These are phyloP conservation scores for Kryptolebias marmoratus DNA, from an alignment of 2,113 vertebrate genomes.

Conservation along the genomic window DNA sequence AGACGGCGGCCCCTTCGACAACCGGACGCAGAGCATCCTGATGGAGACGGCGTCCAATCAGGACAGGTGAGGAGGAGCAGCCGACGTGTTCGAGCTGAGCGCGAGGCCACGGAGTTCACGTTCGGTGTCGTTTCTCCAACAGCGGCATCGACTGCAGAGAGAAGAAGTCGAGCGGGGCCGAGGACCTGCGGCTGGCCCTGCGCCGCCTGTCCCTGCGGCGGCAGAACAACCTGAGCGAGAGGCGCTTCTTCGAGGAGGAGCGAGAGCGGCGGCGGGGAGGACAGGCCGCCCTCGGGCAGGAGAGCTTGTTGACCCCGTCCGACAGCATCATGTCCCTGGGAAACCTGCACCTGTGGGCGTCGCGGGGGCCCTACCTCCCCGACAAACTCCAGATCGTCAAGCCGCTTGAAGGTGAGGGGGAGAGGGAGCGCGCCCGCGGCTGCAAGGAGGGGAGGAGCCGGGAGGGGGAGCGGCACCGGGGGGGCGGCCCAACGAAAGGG, in stretches of 20 bases:
- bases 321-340: constrained; percentile 98
- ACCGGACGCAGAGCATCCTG: constrained; percentile 91
- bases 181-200: constrained; percentile 92
- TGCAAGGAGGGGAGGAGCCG: constrained; percentile 24
- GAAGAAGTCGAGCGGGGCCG: constrained; percentile 90
- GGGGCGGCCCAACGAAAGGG: constrained; percentile 34
- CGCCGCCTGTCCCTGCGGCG: constrained; percentile 91
- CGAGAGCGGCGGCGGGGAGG: constrained; percentile 87
- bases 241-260: constrained; percentile 94
- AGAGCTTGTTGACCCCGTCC: constrained; percentile 84
- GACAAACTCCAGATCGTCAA: constrained; percentile 99
- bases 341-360: constrained; percentile 89
- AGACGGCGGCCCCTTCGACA: constrained; percentile 85
- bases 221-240: constrained; percentile 93
- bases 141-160: constrained; percentile 73
- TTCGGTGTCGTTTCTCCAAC: not conserved
- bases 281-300: constrained; percentile 79
- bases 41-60: constrained; percentile 84
- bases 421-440: not conserved
- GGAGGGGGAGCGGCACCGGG: constrained; percentile 28
- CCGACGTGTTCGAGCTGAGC: no score
- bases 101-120: not conserved
- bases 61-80: constrained; percentile 77
- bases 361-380: constrained; percentile 91
- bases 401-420: constrained; percentile 96